Percentiles rank a stretch among this genome's conserved stretches.
phyloP scores from a whole-genome alignment of 1,140 invertebrate species.

The Tetramorium alpestre region DNA sequence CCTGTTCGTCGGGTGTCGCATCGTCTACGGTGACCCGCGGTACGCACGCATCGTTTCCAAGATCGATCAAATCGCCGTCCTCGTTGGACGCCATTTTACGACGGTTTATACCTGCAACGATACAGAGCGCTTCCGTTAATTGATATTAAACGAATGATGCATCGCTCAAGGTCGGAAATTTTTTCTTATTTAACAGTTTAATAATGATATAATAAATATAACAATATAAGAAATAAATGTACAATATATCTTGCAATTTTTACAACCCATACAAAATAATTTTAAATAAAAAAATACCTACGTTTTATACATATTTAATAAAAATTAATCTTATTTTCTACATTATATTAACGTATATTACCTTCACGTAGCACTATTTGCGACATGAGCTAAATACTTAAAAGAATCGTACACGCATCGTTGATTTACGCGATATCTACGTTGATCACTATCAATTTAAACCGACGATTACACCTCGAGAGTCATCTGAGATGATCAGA shows the following conservation, averaged over 20 bases:
- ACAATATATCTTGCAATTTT: not conserved
- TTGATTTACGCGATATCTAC: not conserved
- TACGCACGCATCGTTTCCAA: conserved; percentile 78
- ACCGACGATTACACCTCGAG: conserved; percentile 2
- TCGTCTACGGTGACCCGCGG: conserved; percentile 65
- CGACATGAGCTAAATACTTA: not conserved
- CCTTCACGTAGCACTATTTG: not conserved
- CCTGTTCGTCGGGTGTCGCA: conserved; percentile 79
- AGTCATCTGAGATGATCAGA: not conserved
- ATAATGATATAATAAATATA: not conserved
- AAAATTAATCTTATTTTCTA: not conserved
- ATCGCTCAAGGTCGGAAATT: not conserved
- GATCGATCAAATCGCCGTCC: conserved; percentile 83
- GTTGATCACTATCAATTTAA: not conserved
- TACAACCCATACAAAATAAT: not conserved
- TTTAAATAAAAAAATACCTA: not conserved
- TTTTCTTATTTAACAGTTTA: not conserved
- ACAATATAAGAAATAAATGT: not conserved
- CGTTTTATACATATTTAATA: not conserved
- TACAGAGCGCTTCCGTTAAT: conserved; percentile 17
- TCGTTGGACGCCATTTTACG: conserved; percentile 78
- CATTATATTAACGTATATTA: not conserved
- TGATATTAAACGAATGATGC: not conserved
- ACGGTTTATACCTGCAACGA: conserved; percentile 45
- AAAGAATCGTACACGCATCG: not conserved